phyloP scores from a whole-genome alignment of 2,113 vertebrate species.

The Ochotona princeps region DNA sequence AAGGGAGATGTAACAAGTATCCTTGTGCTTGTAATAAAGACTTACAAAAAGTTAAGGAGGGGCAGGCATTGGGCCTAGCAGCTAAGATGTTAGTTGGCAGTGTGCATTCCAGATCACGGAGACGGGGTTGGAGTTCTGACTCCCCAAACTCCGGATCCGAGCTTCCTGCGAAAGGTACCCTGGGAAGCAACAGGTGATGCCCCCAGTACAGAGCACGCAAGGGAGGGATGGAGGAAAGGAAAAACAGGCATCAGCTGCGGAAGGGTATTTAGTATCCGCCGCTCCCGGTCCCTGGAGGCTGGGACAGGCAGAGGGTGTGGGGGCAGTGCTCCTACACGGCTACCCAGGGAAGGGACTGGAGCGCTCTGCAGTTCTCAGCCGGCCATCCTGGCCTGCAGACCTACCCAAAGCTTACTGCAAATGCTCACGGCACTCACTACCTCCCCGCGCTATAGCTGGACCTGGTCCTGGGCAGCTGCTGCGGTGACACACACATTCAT shows the following conservation, averaged over 20 bases:
- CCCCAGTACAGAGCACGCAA: no score
- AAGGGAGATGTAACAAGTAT: constrained; percentile 33
- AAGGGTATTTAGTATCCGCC: not conserved
- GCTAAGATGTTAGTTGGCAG: no score
- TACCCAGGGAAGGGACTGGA: not conserved
- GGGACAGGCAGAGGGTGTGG: not conserved
- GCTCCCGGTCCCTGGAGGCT: not conserved
- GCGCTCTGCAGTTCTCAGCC: not conserved
- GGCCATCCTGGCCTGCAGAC: not conserved
- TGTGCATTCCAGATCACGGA: no score
- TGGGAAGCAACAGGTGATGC: no score
- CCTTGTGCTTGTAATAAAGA: not conserved
- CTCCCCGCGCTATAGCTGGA: not conserved
- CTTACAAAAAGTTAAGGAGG: not conserved
- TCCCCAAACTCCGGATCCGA: no score
- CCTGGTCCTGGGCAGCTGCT: not conserved
- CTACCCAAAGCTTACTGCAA: not conserved
- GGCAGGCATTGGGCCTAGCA: no score
- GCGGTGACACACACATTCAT: not conserved
- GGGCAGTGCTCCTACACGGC: not conserved
- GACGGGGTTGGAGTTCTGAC: no score
- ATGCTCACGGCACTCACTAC: not conserved
- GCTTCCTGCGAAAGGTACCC: no score
- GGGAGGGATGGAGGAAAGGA: no score
- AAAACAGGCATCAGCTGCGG: not conserved